Percentiles rank a stretch among this genome's conserved stretches.
phyloP scores from a whole-genome alignment of 2,888 invertebrate genomes.

The Nasonovia ribisnigri region DNA sequence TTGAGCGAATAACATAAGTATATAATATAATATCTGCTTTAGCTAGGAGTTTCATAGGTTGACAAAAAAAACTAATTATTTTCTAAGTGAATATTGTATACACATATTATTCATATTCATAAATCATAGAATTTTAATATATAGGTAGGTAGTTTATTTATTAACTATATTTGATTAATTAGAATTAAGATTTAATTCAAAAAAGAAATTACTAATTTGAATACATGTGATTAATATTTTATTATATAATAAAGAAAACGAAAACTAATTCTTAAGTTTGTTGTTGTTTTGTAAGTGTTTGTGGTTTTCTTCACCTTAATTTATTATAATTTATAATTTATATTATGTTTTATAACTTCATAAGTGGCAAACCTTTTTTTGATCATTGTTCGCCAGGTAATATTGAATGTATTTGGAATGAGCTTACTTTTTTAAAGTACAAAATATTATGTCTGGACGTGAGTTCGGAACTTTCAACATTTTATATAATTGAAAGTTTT shows the following conservation, averaged over 20 bases:
- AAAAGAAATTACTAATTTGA: background rate
- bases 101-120: background rate
- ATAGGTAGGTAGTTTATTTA: no score
- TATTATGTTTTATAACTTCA: background rate
- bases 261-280: background rate
- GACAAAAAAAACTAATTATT: background rate
- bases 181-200: background rate
- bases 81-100: background rate
- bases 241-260: background rate
- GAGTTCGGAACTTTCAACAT: background rate
- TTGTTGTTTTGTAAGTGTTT: background rate
- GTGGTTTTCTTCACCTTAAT: background rate
- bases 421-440: background rate
- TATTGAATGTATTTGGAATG: background rate
- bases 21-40: background rate
- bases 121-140: background rate
- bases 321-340: background rate
- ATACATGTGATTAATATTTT: no score
- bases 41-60: background rate
- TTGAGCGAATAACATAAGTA: background rate
- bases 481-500: background rate
- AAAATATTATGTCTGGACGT: background rate
- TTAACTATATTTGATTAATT: background rate
- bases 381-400: background rate
- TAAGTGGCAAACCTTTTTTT: background rate